These are phyloP conservation scores for Rotaria sp. DNA, from an alignment of 2,888 invertebrate species.

Conservation along the genomic window DNA sequence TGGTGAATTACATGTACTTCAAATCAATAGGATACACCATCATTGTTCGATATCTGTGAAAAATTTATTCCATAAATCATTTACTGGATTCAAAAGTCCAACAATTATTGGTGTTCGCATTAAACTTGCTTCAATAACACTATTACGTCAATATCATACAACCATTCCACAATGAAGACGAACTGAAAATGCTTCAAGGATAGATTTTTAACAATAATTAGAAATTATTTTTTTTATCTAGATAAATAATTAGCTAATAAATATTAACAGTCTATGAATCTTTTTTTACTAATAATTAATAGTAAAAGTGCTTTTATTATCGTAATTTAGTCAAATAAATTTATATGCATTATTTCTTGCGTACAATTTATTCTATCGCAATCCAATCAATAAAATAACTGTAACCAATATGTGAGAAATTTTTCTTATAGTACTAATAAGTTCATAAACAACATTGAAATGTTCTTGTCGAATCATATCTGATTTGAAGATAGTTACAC, in stretches of 20 bases:
- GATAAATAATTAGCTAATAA: neutral
- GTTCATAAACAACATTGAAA: neutral
- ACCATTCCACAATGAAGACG: neutral
- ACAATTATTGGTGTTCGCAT: neutral
- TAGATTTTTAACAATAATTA: neutral
- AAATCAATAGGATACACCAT: neutral
- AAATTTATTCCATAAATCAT: neutral
- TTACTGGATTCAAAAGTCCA: neutral
- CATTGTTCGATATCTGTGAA: neutral
- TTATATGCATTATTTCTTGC: neutral
- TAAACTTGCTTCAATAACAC: neutral
- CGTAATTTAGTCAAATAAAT: neutral
- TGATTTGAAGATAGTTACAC: neutral
- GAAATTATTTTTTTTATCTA: neutral
- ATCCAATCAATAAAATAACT: neutral
- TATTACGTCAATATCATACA: neutral
- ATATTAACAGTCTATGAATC: neutral
- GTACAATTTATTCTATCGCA: neutral
- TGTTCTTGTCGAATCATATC: neutral
- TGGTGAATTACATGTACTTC: neutral
- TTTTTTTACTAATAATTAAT: neutral
- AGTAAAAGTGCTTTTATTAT: neutral
- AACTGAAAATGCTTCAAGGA: neutral
- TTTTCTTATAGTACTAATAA: neutral
- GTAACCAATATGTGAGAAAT: neutral